Base-by-base conservation (phyloP, 2,888 invertebrate species). In the Hecatera dysodea region DNA sequence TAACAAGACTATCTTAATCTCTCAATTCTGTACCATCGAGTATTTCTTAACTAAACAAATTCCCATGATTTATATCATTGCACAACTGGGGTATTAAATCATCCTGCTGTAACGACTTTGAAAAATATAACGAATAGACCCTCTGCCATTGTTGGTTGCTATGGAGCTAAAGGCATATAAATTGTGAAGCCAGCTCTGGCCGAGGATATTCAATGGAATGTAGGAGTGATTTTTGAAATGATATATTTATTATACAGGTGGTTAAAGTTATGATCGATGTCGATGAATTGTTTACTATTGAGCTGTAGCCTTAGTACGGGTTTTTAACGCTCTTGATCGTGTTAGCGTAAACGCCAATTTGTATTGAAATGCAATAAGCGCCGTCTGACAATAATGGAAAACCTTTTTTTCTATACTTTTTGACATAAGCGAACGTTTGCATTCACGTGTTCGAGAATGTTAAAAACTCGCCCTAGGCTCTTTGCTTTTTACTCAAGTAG, bases 1-100 rank as follows among this genome's bases (percentile, higher is more conserved):
- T 81, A 86, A 82, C 80, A 84, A 79, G 85, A 82, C 83, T 90
- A 93, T 93, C 93, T 93, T 76, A 86, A 93, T 93, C 93, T 91
- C 78, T 85, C 89, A 92, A 90, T 90, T 88, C 87, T 88, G 88
- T 91, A 85, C 87, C 86, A 88, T 86, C 84, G 88, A 86, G 52
- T 75, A 64, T 63, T 80, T 77, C 85, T 80, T 88, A 86, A 80
- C 69, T 53, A 82, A 82, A 83, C 79, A 85, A 87, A 88, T 85
- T 86, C 84, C 71, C 67, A 70, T 87, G 87, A 90, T 90, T 88
- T 90, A 90, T 89, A 80, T 79, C 80, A 87, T 91, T 91, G 90
- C 91, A 89, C 90, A 90, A 91, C 85, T 80, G 27, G 50, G 78
- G 83, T 83, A 80, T 80, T 75, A 82, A 84, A 85, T 87, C 88